phyloP scores from a whole-genome alignment of 2,797 vertebrate genomes.

The Taenioides sp. region DNA sequence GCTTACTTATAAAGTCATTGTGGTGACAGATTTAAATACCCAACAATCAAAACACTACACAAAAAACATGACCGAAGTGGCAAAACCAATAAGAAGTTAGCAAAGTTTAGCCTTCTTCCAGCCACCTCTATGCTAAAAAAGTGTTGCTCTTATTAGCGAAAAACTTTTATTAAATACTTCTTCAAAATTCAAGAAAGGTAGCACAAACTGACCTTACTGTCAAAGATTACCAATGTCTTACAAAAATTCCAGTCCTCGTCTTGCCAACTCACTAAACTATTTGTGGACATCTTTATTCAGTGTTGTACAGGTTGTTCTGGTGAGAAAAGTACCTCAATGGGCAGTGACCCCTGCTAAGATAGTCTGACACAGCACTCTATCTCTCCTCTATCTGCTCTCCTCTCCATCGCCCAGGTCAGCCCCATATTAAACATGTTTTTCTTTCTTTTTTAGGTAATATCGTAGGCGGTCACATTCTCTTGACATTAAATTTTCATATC shows the following conservation, averaged over 20 bases:
- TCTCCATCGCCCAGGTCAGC: slow-evolving; percentile 17
- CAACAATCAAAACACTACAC: too few relatives aligned
- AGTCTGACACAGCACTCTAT: too few relatives aligned
- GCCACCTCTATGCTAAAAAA: background rate
- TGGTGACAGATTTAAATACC: too few relatives aligned
- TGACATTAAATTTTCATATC: slow-evolving; percentile 77
- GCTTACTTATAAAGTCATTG: too few relatives aligned
- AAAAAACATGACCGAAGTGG: too few relatives aligned
- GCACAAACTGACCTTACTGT: background rate
- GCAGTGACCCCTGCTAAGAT: slow-evolving; percentile 11
- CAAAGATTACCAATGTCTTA: background rate
- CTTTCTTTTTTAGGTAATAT: slow-evolving; percentile 39
- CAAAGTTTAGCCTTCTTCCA: background rate
- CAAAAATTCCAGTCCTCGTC: background rate
- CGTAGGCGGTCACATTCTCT: slow-evolving; percentile 59
- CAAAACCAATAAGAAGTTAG: background rate
- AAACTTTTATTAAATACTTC: background rate
- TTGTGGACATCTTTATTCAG: background rate
- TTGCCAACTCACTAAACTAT: background rate
- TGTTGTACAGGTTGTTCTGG: background rate
- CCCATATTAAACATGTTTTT: slow-evolving; percentile 24
- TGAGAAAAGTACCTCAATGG: background rate
- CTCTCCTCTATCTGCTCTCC: slow-evolving; percentile 2
- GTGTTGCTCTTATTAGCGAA: background rate
- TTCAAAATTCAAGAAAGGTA: background rate